Evolutionary conservation across 2,797 vertebrate species (phyloP), one percentile per base, ranked within the genome.

Genomic region (Acridotheres tristis): DNA sequence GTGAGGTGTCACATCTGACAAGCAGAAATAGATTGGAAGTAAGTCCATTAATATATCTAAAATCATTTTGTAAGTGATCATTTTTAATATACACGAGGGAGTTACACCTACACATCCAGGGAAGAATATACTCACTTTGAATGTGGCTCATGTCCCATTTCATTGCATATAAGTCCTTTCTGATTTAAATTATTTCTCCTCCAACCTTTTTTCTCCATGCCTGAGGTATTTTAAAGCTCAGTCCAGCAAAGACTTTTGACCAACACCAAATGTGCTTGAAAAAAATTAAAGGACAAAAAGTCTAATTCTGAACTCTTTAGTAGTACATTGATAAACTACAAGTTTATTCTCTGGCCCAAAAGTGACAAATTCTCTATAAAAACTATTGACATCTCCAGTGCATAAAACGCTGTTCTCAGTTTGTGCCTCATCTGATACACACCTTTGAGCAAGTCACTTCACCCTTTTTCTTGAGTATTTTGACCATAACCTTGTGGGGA

Each of bases 31-130:
- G 91, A 94, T 94, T 96, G 94, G 93, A 91, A 94, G 88, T 87
- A 92, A 79, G 95, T 94, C 93, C 95, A 95, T 96, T 96, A 96
- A 96, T 96, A 94, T 95, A 95, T 73, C 90, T 95, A 84, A 96
- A 91, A 93, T 94, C 27, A 90, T 96, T 95, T 94, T 89, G 79
- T 86, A 94, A 94, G 94, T 69, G 93, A 96, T 96, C 85, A 86
- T 95, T 95, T 96, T 96, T 95, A 96, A 94, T 94, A 94, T 93
- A 91, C 85, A 90, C 5, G 2, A 90, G 91, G 88, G 96, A 96
- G 18, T 88, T 91, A 96, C 90, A 95, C 95, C 94, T 88, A 96
- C 94, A 94, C 69, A 91, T 68, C 21, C 69, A 48, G 16, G 20
- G 36, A 96, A 93, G 62, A 95, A 94, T 78, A 93, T 79, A 78